These are phyloP conservation scores for Glandiceps talaboti DNA, from an alignment of 53 echinoderm and acorn worm genomes.

Conservation along the genomic window DNA sequence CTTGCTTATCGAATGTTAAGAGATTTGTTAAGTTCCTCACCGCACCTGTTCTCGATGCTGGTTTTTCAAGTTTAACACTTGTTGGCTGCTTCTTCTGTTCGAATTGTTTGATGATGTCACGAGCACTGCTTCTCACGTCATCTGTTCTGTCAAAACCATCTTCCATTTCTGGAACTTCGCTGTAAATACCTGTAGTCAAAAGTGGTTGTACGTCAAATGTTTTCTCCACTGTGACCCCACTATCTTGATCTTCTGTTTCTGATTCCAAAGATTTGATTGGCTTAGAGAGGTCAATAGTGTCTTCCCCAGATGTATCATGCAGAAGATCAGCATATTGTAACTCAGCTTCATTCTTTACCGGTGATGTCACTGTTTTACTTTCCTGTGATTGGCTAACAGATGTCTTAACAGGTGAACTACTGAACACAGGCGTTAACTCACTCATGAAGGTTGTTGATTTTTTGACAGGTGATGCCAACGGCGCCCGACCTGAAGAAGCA, in stretches of 20 bases:
- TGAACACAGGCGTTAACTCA: background rate
- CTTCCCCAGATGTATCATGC: background rate
- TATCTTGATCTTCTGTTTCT: background rate
- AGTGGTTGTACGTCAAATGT: background rate
- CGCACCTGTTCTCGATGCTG: background rate
- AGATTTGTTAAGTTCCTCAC: background rate
- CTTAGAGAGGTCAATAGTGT: background rate
- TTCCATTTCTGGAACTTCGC: background rate
- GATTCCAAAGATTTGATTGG: background rate
- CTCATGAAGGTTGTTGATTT: background rate
- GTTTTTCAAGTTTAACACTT: background rate
- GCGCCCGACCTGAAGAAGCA: background rate
- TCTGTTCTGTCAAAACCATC: background rate
- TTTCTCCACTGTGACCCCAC: background rate
- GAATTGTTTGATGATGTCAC: background rate
- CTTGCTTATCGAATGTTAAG: background rate
- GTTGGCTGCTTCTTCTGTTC: background rate
- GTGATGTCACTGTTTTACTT: background rate
- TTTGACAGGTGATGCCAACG: background rate
- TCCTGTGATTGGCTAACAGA: background rate
- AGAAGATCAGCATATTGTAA: background rate
- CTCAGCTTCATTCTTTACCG: background rate
- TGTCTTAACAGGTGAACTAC: background rate
- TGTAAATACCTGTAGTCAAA: background rate
- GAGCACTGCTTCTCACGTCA: background rate